Evolutionary conservation across 2,888 invertebrate genomes (phyloP), one percentile per base, ranked within the genome.

Genomic region (Heteropelma amictum): DNA sequence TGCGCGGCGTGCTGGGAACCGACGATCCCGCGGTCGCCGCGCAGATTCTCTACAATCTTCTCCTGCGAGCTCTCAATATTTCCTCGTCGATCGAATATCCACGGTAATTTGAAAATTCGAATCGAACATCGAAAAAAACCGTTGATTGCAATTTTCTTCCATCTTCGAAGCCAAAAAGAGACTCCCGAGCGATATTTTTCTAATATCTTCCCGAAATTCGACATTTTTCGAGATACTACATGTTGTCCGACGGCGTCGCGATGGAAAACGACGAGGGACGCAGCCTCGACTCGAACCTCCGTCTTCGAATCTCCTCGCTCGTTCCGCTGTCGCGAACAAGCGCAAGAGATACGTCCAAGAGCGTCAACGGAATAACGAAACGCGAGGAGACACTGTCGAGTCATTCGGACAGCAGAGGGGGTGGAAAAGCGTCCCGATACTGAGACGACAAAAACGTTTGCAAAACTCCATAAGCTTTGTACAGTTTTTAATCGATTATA

Each of bases 321-420:
- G 64, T 81, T 58, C 63, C 82, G 21, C 12, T 74, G 26, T 83
- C 83, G 3, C 72, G 77, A 6, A 75, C 74, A 1, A 81, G 85
- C 63, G 79, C 78, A 1, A 82, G 79, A 56, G 80, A 77, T 14
- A 69, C 82, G 12, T 79, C 78, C 64, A 88, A 86, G 78, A 93
- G 94, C 77, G 91, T 93, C 69, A 95, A 95, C 90, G 90, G 93
- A 65, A 92, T 95, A 70, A 92, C 92, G 82, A 94, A 94, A 89
- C 84, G 89, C 21, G 92, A 90, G 70, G 94, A 94, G 88, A 90
- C 89, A 68, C 90, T 94, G 74, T 90, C 90, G 75, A 93, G 94
- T 72, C 93, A 94, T 88, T 93, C 94, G 3, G 95, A 95, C 88
- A 93, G 93, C 81, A 91, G 95, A 85, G 94, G 94, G 72, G 93